A percentile compares a stretch with the other conserved stretches of the same genome.
phyloP scores from a whole-genome alignment of 2,113 vertebrate genomes.

The Atractosteus spatula region DNA sequence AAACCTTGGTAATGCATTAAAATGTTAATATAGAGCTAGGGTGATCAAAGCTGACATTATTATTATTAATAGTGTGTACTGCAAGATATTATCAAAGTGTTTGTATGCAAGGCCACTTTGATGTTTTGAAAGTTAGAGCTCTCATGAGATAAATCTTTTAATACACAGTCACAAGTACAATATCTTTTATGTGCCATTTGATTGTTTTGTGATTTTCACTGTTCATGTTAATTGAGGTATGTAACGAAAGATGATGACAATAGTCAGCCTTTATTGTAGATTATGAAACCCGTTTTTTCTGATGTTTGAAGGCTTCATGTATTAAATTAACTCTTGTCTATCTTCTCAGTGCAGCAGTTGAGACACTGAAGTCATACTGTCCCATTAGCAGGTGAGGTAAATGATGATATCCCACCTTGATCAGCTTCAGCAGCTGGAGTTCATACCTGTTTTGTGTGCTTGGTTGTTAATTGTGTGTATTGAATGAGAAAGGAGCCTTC shows the following conservation, averaged over 20 bases:
- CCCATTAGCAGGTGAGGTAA: too few relatives aligned
- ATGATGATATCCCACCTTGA: too few relatives aligned
- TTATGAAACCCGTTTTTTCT: too few relatives aligned
- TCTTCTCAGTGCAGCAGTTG: too few relatives aligned
- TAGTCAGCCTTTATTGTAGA: too few relatives aligned
- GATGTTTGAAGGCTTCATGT: too few relatives aligned
- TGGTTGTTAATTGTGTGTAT: too few relatives aligned
- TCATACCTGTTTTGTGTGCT: too few relatives aligned
- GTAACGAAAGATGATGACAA: slow-evolving; percentile 4
- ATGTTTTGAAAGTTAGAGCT: slow-evolving; percentile 10
- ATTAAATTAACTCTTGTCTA: too few relatives aligned
- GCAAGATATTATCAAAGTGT: slow-evolving; percentile 11
- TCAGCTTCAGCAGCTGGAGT: too few relatives aligned
- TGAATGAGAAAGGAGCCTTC: too few relatives aligned
- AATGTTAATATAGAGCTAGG: slow-evolving; percentile 14
- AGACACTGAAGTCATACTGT: too few relatives aligned
- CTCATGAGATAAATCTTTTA: slow-evolving; percentile 15
- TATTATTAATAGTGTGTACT: slow-evolving; percentile 6
- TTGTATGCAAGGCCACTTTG: slow-evolving; percentile 10
- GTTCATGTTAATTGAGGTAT: slow-evolving; percentile 6
- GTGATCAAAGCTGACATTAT: slow-evolving; percentile 5
- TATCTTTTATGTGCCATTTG: slow-evolving; percentile 17
- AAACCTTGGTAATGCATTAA: slow-evolving; percentile 10
- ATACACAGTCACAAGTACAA: slow-evolving; percentile 15
- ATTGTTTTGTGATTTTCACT: slow-evolving; percentile 15